Base-by-base conservation (phyloP, 2,888 invertebrate genomes). In the Phalangium opilio region DNA sequence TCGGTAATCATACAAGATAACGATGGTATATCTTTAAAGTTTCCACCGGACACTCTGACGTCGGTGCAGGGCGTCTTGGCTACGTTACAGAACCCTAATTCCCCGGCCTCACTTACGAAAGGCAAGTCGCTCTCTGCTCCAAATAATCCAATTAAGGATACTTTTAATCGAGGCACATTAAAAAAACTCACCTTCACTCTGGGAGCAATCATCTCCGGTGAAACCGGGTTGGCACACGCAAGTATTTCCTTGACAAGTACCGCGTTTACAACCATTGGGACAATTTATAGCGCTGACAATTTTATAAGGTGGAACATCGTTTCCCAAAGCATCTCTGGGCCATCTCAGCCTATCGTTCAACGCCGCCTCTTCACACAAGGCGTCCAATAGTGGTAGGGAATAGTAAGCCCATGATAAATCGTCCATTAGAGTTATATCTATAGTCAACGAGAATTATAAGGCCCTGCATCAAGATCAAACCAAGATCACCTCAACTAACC, bases 241-340 rank as follows among this genome's bases (percentile, higher is more conserved):
- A 19, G 10, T 17, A 14, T 27, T 15, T 17, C 19, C 4, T 7
- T 18, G 14, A 27, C 42, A 41, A 14, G 14, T 14, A 3, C 42
- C 42, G 8, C 19, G 10, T 14, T 27, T 41, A 41, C 42, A 41
- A 15, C 42, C 42, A 15, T 41, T 19, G 10, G 42, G 42, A n/a
- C 42, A 41, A n/a, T 19, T 41, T 12, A 41, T 3, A n/a, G 42
- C 42, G 15, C 21, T 14, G 18, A 21, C 15, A 14, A 41, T 41
- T 14, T 41, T 19, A 10, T 20, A 19, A 15, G 19, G 20, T 12
- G 15, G 18, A 2, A 41, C 10, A 8, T 38, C 38, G 38, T 38
- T 27, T 5, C 7, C 38, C 18, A 17, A 17, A 10, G 15, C 38
- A n/a, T 38, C 38, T 38, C 18, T 38, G 2, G 38, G 15, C 38